Evolutionary conservation across 53 echinoderm and acorn worm species (phyloP), one percentile per base, ranked within the genome.

Genomic region (Mesocentrotus franciscanus): DNA sequence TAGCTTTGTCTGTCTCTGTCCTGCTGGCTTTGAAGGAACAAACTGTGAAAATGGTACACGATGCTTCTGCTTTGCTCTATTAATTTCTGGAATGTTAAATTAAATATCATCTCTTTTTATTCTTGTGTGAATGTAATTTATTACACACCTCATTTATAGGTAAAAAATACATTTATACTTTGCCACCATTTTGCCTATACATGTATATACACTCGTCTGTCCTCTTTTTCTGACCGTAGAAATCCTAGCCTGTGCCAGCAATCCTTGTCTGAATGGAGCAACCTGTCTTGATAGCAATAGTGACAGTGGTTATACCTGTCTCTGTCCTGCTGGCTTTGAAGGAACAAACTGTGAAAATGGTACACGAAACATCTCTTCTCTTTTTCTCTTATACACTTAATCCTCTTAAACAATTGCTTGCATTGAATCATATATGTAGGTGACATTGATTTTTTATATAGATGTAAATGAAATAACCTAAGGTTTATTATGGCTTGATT

Each of bases 211-310:
- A 72, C 18, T 10, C 10, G 9, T 27, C 10, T 8, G 18, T 72
- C 26, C 27, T 26, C 72, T n/a, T 72, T 10, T 72, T 60, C 5
- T 49, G 10, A 64, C 1, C 8, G 30, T 42, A 12, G 75, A 75
- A 26, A 75, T 32, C 30, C 75, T 32, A 27, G 76, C 30, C 33
- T 97, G 97, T 96, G 95, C 71, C 42, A 89, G 91, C 36, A 76
- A 71, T 64, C 92, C 94, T 70, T 97, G 97, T 90, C 70, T 36
- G 24, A 97, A 97, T 96, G 97, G 96, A 76, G 97, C 93, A 75
- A 92, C 96, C n/a, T 97, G 96, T 75, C 32, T 94, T 60, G 66
- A 90, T 27, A 39, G 56, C 56, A 49, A 60, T 36, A 81, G 71
- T 62, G 95, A 89, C n/a, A 64, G 81, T 56, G 78, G 84, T 32